These are phyloP conservation scores for Brachyptera putata DNA, from an alignment of 2,888 invertebrate species.

Conservation along the genomic window DNA sequence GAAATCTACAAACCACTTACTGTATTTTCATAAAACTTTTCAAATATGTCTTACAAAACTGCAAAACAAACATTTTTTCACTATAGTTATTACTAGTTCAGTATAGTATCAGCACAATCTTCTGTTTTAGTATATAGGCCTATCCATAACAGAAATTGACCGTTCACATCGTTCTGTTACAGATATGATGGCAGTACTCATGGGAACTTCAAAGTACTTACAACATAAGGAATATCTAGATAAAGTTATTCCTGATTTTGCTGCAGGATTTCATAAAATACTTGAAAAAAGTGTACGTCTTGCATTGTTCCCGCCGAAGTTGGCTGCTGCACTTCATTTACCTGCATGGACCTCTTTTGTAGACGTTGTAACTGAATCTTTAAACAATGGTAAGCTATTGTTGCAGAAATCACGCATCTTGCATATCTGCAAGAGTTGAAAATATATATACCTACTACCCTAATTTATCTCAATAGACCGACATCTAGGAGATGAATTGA, in stretches of 20 bases:
- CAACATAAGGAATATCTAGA: constrained; percentile 41
- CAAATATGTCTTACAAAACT: too few species aligned
- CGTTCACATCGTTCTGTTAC: too few species aligned
- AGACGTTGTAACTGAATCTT: background rate
- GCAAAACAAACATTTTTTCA: too few species aligned
- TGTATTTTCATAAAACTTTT: too few species aligned
- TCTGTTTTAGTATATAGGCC: too few species aligned
- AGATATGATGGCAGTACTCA: constrained; percentile 57
- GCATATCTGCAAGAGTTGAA: background rate
- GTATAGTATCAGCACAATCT: too few species aligned
- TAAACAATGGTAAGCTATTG: background rate
- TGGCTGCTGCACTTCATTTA: constrained; percentile 59
- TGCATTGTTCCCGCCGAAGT: constrained; percentile 60
- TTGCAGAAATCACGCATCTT: background rate
- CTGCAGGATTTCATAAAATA: constrained; percentile 63
- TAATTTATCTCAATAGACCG: background rate
- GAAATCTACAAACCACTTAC: too few species aligned
- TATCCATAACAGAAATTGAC: too few species aligned
- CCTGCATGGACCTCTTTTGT: constrained; percentile 55
- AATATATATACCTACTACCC: background rate
- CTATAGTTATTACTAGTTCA: too few species aligned
- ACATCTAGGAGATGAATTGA: too few species aligned
- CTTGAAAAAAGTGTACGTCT: constrained; percentile 69
- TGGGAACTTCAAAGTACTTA: constrained; percentile 45
- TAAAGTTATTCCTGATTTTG: constrained; percentile 52